Evolutionary conservation across 2,888 invertebrate genomes (phyloP), one percentile per base, ranked within the genome.

Genomic region (Altica lythri): DNA sequence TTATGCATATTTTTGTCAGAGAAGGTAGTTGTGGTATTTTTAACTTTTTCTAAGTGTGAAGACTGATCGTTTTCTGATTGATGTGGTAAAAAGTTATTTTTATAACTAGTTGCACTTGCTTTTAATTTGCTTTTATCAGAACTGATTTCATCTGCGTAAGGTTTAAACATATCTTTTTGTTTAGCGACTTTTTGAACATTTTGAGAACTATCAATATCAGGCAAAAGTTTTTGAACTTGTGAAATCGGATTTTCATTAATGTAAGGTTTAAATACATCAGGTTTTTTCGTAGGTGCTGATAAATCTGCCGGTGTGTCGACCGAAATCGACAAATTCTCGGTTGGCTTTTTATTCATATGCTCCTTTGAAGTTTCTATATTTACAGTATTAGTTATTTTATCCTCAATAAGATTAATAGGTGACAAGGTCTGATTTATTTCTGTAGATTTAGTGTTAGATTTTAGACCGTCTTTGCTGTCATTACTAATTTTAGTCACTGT

Each of bases 401-500:
- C 29, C 29, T 29, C n/a, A 29, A 8, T 29, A 2, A 29, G 5
- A 29, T 29, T 29, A 6, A 9, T 9, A 2, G n/a, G 6, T 2
- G 29, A 2, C n/a, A 29, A 9, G n/a, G 9, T 30, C 6, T 18
- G 30, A 32, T 32, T 19, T 2, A n/a, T 42, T 27, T 53, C 53
- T 32, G 25, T n/a, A n/a, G n/a, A n/a, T n/a, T n/a, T n/a, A 32
- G 18, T 12, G 10, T 34, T 46, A 2, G 49, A 13, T 27, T 42
- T 27, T 42, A 25, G 8, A 22, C 8, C 8, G 12, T 38, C 38
- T 4, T 18, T 5, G 29, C 30, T 19, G 22, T 50, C 54, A 16
- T 37, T 54, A 12, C 44, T 35, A 43, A 44, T 18, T 44, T 55
- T 55, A 10, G 53, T 54, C n/a, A 49, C 55, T 2, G 55, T 55